phyloP scores from a whole-genome alignment of 2,797 vertebrate species.

The Acropternis orthonyx region DNA sequence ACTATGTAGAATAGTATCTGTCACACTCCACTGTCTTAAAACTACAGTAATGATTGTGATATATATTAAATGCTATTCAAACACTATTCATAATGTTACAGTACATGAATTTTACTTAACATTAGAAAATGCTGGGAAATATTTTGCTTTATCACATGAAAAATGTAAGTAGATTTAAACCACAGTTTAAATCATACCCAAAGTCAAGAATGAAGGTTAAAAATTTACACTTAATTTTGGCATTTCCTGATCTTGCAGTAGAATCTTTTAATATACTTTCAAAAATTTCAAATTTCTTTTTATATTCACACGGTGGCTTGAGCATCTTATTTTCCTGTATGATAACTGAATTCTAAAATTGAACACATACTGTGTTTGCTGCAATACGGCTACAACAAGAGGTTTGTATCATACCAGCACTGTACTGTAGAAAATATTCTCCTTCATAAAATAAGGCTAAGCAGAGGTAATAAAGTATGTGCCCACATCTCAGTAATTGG shows the following conservation, averaged over 20 bases:
- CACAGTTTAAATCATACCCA: background rate
- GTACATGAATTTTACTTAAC: background rate
- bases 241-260: background rate
- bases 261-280: background rate
- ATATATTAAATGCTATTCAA: background rate
- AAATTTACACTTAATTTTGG: background rate
- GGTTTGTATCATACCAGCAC: background rate
- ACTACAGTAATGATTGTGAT: background rate
- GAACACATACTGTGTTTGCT: background rate
- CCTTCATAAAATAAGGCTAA: background rate
- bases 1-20: background rate
- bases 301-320: background rate
- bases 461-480: background rate
- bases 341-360: background rate
- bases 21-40: background rate
- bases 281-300: background rate
- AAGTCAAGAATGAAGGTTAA: background rate
- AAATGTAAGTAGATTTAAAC: background rate
- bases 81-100: background rate
- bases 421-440: background rate
- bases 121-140: background rate
- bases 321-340: background rate
- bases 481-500: background rate
- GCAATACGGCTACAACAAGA: background rate
- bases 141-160: background rate